Conservation (phyloP, 1,140 invertebrate species). For the Heliothis virescens region DNA sequence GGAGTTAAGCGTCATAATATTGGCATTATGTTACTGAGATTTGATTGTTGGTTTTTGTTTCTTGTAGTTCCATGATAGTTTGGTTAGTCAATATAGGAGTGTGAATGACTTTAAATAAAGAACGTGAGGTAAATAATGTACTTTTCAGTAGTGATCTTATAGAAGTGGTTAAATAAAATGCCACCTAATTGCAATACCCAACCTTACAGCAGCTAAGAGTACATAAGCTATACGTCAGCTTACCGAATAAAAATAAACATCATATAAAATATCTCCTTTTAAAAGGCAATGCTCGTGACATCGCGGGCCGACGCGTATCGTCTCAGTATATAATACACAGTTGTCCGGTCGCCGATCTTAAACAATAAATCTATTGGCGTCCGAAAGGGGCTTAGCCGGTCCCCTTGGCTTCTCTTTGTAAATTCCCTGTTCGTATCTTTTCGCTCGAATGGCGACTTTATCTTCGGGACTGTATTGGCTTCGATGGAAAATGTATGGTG, state of each 20-base stretch:
- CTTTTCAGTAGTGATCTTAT: too few relatives aligned
- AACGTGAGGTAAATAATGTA: too few relatives aligned
- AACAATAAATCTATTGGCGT: slow-evolving; percentile 63
- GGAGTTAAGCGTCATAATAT: slow-evolving; percentile 31
- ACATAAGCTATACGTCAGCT: slow-evolving; percentile 11
- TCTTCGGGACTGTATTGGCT: slow-evolving; percentile 47
- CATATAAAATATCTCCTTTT: slow-evolving; percentile 20
- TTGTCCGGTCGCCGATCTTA: slow-evolving; percentile 59
- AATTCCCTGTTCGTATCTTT: slow-evolving; percentile 62
- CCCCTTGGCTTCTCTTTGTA: slow-evolving; percentile 56
- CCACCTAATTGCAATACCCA: neutral
- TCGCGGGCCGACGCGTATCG: slow-evolving; percentile 25
- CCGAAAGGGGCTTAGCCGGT: slow-evolving; percentile 58
- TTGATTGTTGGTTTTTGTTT: slow-evolving; percentile 1
- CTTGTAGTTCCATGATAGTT: slow-evolving; percentile 20
- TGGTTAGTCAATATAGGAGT: neutral
- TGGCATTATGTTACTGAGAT: slow-evolving; percentile 22
- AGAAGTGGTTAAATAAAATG: too few relatives aligned
- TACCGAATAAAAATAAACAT: slow-evolving; percentile 27
- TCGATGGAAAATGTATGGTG: slow-evolving; percentile 48
- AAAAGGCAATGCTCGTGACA: slow-evolving; percentile 18
- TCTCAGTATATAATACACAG: slow-evolving; percentile 49
- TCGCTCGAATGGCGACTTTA: slow-evolving; percentile 56
- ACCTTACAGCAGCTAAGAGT: neutral
- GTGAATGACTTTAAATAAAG: neutral